Evolutionary conservation across 2,888 invertebrate genomes (phyloP), one percentile per base, ranked within the genome.

Genomic region (Cylloceria caligata): DNA sequence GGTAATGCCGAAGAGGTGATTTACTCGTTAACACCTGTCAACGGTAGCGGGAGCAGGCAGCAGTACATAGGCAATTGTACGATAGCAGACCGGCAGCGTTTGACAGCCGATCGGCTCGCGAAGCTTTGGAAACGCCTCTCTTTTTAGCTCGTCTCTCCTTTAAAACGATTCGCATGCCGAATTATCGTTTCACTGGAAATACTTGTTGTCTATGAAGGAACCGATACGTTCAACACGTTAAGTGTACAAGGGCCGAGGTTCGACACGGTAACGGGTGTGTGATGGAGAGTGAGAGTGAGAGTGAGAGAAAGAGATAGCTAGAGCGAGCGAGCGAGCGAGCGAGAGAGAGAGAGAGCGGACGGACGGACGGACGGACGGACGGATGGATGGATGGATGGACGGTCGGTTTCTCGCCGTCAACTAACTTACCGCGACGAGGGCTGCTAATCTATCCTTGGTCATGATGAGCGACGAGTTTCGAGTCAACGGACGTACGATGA

Each of bases 361-460:
- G 36, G 30, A 36, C 42, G 24, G 42, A 34, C 45, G 49, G 42
- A 60, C 55, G 60, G 72, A 49, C 5, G 74, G 21, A 68, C 24
- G 52, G 69, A 49, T 19, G 55, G 24, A 27, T 21, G n/a, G 30
- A 16, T 24, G 30, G n/a, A n/a, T 47, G 42, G 34, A 55, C 68
- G 64, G 62, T 13, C 34, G 34, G 73, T 73, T 62, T 75, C 69
- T 83, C 78, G 83, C 21, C 60, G 83, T 77, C 21, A 81, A n/a
- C n/a, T n/a, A 87, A 91, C 96, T 96, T 95, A 97, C 97, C 96
- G 98, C 98, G 95, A 97, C 97, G 92, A 98, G 96, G 94, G 98
- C 98, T 95, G 97, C 97, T 95, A 98, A 96, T 96, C 98, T 97
- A 95, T 98, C 98, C 96, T 98, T 98, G 95, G 98, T 98, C 98